These are phyloP conservation scores for Pharmacophagus antenor DNA, from an alignment of 2,888 invertebrate species.

Conservation along the genomic window DNA sequence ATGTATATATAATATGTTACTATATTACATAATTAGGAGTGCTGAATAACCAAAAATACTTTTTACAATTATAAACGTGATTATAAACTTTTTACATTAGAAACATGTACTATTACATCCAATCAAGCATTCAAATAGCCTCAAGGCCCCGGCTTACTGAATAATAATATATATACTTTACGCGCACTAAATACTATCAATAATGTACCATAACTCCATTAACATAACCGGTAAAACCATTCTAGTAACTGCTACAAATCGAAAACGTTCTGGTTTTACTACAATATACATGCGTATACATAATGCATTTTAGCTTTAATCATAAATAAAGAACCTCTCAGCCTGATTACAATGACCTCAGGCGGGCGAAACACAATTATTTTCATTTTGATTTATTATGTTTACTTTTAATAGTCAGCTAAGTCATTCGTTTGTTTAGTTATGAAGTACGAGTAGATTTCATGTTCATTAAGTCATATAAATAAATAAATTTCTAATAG, in stretches of 20 bases:
- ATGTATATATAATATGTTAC: no score
- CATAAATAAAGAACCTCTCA: constrained; percentile 55
- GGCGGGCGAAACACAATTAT: constrained; percentile 69
- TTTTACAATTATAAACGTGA: no score
- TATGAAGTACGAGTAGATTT: constrained; percentile 23
- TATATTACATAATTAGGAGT: no score
- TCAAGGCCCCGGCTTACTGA: constrained; percentile 3
- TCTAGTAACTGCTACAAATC: constrained; percentile 21
- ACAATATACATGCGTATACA: constrained; percentile 34
- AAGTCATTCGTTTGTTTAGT: constrained; percentile 32
- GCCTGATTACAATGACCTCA: constrained; percentile 71
- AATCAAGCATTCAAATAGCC: constrained; percentile 1
- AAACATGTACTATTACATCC: neutral
- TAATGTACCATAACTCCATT: constrained; percentile 13
- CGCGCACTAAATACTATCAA: constrained; percentile 14
- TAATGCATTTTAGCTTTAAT: constrained; percentile 48
- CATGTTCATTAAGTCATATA: constrained; percentile 27
- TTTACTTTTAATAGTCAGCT: constrained; percentile 42
- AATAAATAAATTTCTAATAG: constrained; percentile 22
- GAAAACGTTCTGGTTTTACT: constrained; percentile 26
- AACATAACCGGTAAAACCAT: constrained; percentile 22
- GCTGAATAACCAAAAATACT: no score
- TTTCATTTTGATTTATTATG: constrained; percentile 59
- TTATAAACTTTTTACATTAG: no score
- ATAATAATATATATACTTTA: constrained; percentile 17